Evolutionary conservation across 1,140 invertebrate species (phyloP), one percentile per base, ranked within the genome.

Genomic region (Paramacrobiotus metropolitanus): DNA sequence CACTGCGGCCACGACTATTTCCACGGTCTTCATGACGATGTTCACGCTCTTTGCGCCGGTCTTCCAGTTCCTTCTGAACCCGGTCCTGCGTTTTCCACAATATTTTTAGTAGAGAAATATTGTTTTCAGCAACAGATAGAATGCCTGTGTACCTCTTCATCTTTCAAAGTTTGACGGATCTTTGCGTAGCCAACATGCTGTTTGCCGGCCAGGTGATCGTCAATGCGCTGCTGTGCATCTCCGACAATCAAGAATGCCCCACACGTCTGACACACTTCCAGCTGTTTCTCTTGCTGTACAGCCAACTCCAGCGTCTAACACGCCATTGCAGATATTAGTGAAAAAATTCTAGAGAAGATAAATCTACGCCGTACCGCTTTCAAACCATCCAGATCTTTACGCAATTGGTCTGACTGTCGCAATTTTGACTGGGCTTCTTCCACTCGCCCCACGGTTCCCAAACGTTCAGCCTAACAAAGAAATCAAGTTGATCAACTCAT

Each of bases 251-350:
- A 77, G 74, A 98, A 95, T 4, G 93, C 92, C 2, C 93, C 93
- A 75, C 93, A 98, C 1, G 95, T 88, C 67, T 91, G 86, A 75
- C 94, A 98, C 1, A 97, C 91, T 75, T 97, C 92, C 93, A 98
- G 97, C 71, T 91, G 87, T 72, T 94, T 96, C 73, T 91, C 88
- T 70, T 86, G 87, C 31, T 84, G 83, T 28, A 82, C 83, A 61
- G 84, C 86, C 67, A 86, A 74, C 72, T 86, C 82, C 2, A 83
- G 83, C 44, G 82, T 82, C 73, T 80, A 73, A 34, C 75, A 66
- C n/a, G n/a, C n/a, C n/a, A n/a, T n/a, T n/a, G n/a, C n/a, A n/a
- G n/a, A n/a, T n/a, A n/a, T n/a, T n/a, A n/a, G n/a, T n/a, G n/a
- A n/a, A n/a, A n/a, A n/a, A n/a, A n/a, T n/a, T n/a, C n/a, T n/a